Percentiles rank a stretch among this genome's conserved stretches.
phyloP scores from a whole-genome alignment of 2,113 vertebrate genomes.

The Saguinus imperator region DNA sequence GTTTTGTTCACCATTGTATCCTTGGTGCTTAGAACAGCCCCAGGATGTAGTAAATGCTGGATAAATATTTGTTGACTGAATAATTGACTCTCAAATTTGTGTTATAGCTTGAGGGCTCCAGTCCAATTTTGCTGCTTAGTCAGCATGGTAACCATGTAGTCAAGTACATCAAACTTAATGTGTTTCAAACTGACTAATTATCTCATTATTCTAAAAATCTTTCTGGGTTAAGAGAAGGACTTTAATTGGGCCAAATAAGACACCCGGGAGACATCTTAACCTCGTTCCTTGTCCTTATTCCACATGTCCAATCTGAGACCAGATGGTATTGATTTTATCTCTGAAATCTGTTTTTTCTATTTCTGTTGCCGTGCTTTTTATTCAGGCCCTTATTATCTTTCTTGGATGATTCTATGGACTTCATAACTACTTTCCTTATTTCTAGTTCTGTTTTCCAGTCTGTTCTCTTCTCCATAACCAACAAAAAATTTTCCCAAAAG shows the following conservation, averaged over 20 bases:
- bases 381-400: neutral
- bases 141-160: neutral
- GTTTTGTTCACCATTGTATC: neutral
- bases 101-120: slow-evolving; percentile 3
- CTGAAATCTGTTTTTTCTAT: neutral
- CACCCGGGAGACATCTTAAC: slow-evolving; percentile 30
- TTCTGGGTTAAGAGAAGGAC: slow-evolving; percentile 13
- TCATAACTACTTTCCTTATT: neutral
- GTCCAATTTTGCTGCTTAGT: slow-evolving; percentile 4
- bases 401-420: neutral
- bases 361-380: neutral
- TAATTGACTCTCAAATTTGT: slow-evolving; percentile 14
- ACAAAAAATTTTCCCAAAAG: neutral
- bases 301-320: neutral
- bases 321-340: slow-evolving; percentile 8
- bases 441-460: neutral
- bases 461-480: neutral
- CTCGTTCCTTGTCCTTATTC: slow-evolving; percentile 62
- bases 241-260: slow-evolving; percentile 60
- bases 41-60: neutral
- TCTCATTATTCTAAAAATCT: slow-evolving; percentile 25
- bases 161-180: neutral
- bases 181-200: slow-evolving; percentile 47
- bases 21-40: neutral
- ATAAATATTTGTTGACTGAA: slow-evolving; percentile 33